phyloP scores from a whole-genome alignment of 2,888 invertebrate species.

The Nephrotoma guestfalica region DNA sequence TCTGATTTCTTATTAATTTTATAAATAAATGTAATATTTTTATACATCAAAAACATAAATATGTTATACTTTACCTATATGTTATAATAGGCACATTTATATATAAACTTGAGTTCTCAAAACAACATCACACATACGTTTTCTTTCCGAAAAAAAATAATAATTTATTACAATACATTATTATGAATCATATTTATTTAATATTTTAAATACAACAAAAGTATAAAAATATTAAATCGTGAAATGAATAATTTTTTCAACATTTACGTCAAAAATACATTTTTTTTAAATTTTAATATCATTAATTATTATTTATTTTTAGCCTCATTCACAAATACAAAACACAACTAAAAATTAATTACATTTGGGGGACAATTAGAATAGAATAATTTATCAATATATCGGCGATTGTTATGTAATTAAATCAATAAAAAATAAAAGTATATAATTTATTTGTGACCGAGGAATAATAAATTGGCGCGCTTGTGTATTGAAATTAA shows the following conservation, averaged over 20 bases:
- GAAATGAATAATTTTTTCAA: not conserved
- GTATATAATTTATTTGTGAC: not conserved
- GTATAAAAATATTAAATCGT: not conserved
- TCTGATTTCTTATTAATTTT: not conserved
- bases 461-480: not conserved
- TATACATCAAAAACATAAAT: not conserved
- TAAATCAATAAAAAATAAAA: not conserved
- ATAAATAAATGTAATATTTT: not conserved
- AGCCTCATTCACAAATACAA: not conserved
- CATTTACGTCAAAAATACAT: not conserved
- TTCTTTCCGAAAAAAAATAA: not conserved
- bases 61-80: not conserved
- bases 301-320: not conserved
- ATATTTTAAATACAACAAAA: not conserved
- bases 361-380: not conserved
- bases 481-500: not conserved
- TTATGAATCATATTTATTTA: not conserved
- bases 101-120: not conserved
- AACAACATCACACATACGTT: not conserved
- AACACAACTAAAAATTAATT: not conserved
- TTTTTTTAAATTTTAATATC: not conserved
- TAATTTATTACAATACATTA: not conserved
- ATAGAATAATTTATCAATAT: not conserved
- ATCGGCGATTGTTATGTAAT: not conserved
- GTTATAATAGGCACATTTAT: not conserved